Percentiles rank a stretch among this genome's conserved stretches.
These are phyloP conservation scores for Platyscapa corneri DNA, from an alignment of 1,140 invertebrate genomes.

Conservation along the genomic window DNA sequence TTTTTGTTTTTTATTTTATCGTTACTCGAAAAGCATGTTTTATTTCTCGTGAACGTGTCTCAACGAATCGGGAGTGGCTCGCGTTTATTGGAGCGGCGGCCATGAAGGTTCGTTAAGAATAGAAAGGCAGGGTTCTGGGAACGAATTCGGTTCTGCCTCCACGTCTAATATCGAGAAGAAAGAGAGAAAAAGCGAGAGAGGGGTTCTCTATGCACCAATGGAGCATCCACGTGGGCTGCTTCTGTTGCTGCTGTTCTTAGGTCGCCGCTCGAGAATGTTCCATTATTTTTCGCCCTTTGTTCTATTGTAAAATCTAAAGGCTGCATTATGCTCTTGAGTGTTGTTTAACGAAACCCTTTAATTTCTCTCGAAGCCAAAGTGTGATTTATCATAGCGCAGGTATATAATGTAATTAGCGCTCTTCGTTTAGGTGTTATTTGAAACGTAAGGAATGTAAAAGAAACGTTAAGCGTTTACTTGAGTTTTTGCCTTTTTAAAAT, in stretches of 20 bases:
- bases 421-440: background rate
- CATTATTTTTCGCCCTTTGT: slow-evolving; percentile 31
- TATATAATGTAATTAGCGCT: slow-evolving; percentile 1
- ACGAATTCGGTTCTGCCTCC: slow-evolving; percentile 60
- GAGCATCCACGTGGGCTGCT: slow-evolving; percentile 6
- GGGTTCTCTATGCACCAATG: slow-evolving; percentile 32
- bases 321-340: background rate
- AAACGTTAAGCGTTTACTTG: background rate
- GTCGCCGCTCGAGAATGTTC: slow-evolving; percentile 5
- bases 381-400: background rate
- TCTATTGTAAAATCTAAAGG: slow-evolving; percentile 17
- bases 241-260: background rate
- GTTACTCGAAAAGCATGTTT: no score
- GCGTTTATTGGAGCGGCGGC: slow-evolving; percentile 52
- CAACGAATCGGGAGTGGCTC: background rate
- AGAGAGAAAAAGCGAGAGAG: background rate
- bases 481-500: background rate
- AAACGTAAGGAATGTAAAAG: background rate
- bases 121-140: slow-evolving; percentile 60
- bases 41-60: no score
- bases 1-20: no score
- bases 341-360: slow-evolving; percentile 15
- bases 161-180: background rate
- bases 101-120: slow-evolving; percentile 57
- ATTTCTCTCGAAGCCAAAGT: background rate